Percentiles rank a stretch among this genome's conserved stretches.
phyloP scores from a whole-genome alignment of 2,797 vertebrate species.

The Clamator glandarius region DNA sequence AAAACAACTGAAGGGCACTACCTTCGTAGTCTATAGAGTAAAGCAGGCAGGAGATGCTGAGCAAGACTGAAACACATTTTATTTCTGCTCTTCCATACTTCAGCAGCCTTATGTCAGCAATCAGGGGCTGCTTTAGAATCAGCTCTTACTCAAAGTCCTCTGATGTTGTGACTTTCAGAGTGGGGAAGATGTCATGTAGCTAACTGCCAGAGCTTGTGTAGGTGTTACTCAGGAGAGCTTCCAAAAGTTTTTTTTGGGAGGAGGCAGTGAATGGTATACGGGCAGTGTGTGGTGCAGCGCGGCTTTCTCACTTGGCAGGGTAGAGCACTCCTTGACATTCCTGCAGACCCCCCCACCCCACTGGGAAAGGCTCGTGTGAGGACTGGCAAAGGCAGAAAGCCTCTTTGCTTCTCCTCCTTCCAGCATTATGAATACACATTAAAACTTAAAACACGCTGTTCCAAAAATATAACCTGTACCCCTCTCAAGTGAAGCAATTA shows the following conservation, averaged over 20 bases:
- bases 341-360: rapidly evolving
- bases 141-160: not conserved
- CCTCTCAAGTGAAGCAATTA: not conserved
- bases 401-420: not conserved
- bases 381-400: not conserved
- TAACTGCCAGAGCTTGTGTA: not conserved
- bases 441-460: not conserved
- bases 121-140: not conserved
- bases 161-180: rapidly evolving
- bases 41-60: not conserved
- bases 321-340: not conserved
- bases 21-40: not conserved
- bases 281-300: too few relatives aligned
- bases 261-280: too few relatives aligned
- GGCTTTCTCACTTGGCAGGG: too few relatives aligned
- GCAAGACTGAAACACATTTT: rapidly evolving
- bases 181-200: rapidly evolving
- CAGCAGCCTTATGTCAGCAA: not conserved
- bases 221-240: not conserved
- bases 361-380: rapidly evolving
- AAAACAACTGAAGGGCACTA: not conserved
- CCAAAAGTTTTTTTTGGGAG: not conserved
- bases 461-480: not conserved
- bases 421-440: rapidly evolving
- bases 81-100: not conserved